Evolutionary conservation across 2,888 invertebrate genomes (phyloP).

Genomic region (Acholoe squamosa): DNA sequence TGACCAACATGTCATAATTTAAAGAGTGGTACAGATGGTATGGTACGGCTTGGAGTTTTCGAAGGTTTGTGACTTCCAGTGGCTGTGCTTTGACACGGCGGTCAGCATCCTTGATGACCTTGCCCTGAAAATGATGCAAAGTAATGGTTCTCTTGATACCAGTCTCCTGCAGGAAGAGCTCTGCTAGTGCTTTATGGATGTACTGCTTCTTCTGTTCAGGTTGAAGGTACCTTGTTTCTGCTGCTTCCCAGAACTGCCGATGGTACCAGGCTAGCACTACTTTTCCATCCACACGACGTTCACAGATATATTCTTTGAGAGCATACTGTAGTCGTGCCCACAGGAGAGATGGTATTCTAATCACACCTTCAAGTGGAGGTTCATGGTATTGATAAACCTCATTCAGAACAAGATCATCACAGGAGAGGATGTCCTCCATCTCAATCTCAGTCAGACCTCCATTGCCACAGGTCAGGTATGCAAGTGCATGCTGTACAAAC

Average conservation of each 20-base stretch:
- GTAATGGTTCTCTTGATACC: slow-evolving; percentile 68
- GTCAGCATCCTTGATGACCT: slow-evolving; percentile 69
- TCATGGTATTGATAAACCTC: slow-evolving; percentile 73
- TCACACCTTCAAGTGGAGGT: slow-evolving; percentile 70
- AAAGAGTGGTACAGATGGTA: slow-evolving; percentile 67
- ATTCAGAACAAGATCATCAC: slow-evolving; percentile 71
- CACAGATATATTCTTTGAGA: slow-evolving; percentile 73
- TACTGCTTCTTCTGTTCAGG: background rate
- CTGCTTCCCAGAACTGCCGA: slow-evolving; percentile 74
- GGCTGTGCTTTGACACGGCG: slow-evolving; percentile 67
- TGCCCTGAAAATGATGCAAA: slow-evolving; percentile 66
- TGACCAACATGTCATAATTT: slow-evolving; percentile 52
- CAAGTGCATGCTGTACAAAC: slow-evolving; percentile 69
- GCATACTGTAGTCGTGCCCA: slow-evolving; percentile 74
- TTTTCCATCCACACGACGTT: slow-evolving; percentile 75
- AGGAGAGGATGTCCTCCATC: slow-evolving; percentile 72
- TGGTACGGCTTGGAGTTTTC: slow-evolving; percentile 70
- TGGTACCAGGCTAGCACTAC: slow-evolving; percentile 77
- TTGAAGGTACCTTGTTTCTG: slow-evolving; percentile 69
- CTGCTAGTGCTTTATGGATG: slow-evolving; percentile 66
- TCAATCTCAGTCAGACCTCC: slow-evolving; percentile 71
- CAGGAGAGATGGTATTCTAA: slow-evolving; percentile 73
- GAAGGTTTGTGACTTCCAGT: slow-evolving; percentile 63
- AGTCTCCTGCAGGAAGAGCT: slow-evolving; percentile 66
- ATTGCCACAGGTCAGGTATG: slow-evolving; percentile 71